Base-by-base conservation (phyloP, 2,113 vertebrate species). In the Theristicus caerulescens region DNA sequence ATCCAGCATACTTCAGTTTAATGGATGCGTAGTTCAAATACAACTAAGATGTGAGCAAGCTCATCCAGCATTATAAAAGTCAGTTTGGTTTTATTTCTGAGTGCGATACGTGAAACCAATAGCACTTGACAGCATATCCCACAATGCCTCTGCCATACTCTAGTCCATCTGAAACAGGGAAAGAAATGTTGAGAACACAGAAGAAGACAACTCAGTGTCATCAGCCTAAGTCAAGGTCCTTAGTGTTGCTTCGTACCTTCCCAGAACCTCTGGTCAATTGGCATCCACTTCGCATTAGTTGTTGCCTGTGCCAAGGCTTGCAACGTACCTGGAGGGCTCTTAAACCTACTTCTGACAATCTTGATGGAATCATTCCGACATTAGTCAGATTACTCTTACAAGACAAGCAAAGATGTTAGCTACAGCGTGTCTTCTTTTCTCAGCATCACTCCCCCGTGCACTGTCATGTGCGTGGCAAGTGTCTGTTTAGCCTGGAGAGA, bases 331-430 rank as follows among this genome's bases (percentile, higher is more conserved):
- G 91, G 86, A 96, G 96, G 97, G 96, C 72, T 96, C 89, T 86
- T 83, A 83, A 94, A 94, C 91, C 91, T 95, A 72, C 95, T 96
- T 91, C 93, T 97, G 97, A 95, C 97, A 97, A 22, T 82, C 73
- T 4, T 95, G 96, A 97, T 91, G 91, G 94, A 97, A 97, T 98
- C 90, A 91, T 97, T 97, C 49, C 6, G 93, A 98, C 96, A 38
- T 96, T 95, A 91, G 93, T 96, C 94, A 80, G 93, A 96, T 91
- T 73, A 92, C 93, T 96, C 66, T 84, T 91, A 93, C 81, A 96
- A 97, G 94, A 96, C 83, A 97, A 88, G 88, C 91, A 92, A 97
- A 96, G 96, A 96, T 94, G 86, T 95, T 95, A 84, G 96, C 81
- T 79, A 78, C 42, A 34, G 90, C 49, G 5, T 69, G 96, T 97